Evolutionary conservation across 2,113 vertebrate genomes (phyloP), one percentile per base, ranked within the genome.

Genomic region (Thunnus maccoyii): DNA sequence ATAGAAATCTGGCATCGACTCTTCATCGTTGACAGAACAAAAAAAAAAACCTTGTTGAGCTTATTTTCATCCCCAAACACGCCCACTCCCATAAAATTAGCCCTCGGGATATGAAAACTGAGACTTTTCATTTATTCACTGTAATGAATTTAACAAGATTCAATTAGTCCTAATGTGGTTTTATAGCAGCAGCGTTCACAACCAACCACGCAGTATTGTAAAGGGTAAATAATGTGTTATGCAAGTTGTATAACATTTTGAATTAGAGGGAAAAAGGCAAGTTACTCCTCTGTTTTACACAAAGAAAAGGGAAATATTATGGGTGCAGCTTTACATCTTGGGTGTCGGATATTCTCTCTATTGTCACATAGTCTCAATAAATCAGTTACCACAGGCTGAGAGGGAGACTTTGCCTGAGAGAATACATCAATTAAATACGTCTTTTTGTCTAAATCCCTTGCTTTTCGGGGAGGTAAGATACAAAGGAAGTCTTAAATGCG

Each of bases 81-180:
- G 85, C 92, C 92, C 91, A 92, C 89, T 78, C 54, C 60, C 56
- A 61, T 57, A 69, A 79, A 85, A 80, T 57, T 2, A 83, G 50
- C 85, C 85, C 76, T n/a, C 6, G 62, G 86, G 83, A 72, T 74
- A 75, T 72, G 63, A 18, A 87, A 93, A 90, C 88, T n/a, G 27
- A 69, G 16, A 88, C 76, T 3, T 74, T 70, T 74, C 18, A 36
- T 72, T 25, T 50, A 44, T 58, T 57, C 46, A 12, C 3, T 2
- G 3, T 61, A 15, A 72, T 18, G 7, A 78, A 0, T 69, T 36
- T 16, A 56, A 56, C 12, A 1, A 16, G 1, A 51, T 10, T n/a
- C 0, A 57, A 64, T 72, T 3, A 20, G n/a, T 11, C 3, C 6
- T 8, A 72, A 47, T 52, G 16, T 7, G 5, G 1, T 12, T 4